Conservation (phyloP, 1,140 invertebrate species). For the Bilobella aurantiaca region DNA sequence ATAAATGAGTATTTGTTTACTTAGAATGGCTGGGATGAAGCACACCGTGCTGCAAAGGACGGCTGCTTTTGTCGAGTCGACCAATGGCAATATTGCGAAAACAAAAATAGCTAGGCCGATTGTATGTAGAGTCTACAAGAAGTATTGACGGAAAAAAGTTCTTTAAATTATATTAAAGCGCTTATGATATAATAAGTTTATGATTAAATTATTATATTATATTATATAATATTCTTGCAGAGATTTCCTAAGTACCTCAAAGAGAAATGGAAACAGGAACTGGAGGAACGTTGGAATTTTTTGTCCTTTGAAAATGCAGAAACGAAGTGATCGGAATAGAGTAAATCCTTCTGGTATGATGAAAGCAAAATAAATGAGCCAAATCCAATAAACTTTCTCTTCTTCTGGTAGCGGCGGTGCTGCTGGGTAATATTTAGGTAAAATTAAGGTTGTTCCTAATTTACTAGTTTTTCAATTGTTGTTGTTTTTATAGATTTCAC, state of each 20-base stretch:
- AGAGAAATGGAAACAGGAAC: conserved; percentile 21
- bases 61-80: conserved; percentile 44
- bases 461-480: conserved; percentile 13
- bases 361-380: conserved; percentile 41
- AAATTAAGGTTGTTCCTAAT: too few relatives aligned
- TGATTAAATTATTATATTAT: too few relatives aligned
- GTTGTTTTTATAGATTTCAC: conserved; percentile 21
- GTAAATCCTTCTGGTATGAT: conserved; percentile 41
- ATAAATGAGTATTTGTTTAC: conserved; percentile 32
- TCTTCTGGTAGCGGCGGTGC: conserved; percentile 16
- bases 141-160: background rate
- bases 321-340: conserved; percentile 39
- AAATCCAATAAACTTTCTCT: conserved; percentile 42
- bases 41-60: conserved; percentile 46
- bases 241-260: conserved; percentile 36
- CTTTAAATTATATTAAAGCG: background rate
- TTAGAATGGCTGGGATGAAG: conserved; percentile 44
- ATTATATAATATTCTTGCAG: too few relatives aligned
- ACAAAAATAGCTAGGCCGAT: conserved; percentile 46
- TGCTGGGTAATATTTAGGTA: background rate
- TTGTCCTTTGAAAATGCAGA: conserved; percentile 41
- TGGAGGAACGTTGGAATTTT: conserved; percentile 16
- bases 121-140: conserved; percentile 44
- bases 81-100: conserved; percentile 45
- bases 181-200: too few relatives aligned